phyloP scores from a whole-genome alignment of 2,888 invertebrate species.

The Sesia apiformis region DNA sequence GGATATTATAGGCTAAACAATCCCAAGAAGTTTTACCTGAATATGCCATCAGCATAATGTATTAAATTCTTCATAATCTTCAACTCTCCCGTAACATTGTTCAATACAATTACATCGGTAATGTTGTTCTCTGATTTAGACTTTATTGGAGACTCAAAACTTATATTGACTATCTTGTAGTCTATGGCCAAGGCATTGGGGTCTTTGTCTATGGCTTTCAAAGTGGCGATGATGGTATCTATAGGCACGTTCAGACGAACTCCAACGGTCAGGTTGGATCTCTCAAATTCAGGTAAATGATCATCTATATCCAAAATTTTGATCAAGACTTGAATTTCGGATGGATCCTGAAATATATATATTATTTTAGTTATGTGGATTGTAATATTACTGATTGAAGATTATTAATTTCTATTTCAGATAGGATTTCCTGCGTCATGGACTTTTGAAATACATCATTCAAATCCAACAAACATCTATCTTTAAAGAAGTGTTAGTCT shows the following conservation, averaged over 20 bases:
- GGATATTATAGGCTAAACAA: no score
- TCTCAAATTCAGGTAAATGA: conserved; percentile 80
- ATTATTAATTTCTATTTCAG: no score
- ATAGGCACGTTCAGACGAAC: conserved; percentile 84
- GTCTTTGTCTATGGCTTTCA: conserved; percentile 81
- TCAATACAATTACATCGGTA: conserved; percentile 75
- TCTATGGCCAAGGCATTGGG: conserved; percentile 77
- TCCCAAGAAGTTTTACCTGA: conserved; percentile 49
- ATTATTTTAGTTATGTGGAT: no score
- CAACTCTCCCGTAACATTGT: conserved; percentile 81
- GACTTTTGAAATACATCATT: no score
- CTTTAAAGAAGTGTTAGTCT: no score
- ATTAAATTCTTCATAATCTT: conserved; percentile 79
- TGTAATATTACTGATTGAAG: no score
- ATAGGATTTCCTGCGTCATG: no score
- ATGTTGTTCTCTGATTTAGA: conserved; percentile 56
- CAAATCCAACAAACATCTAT: no score
- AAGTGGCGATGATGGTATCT: conserved; percentile 79
- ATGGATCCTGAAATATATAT: conserved; percentile 71
- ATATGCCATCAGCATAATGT: conserved; percentile 79
- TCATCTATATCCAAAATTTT: conserved; percentile 83
- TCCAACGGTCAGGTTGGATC: conserved; percentile 78
- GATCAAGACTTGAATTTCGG: conserved; percentile 79
- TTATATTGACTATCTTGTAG: conserved; percentile 77
- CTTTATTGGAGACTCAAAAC: conserved; percentile 69